Evolutionary conservation across 2,888 invertebrate species (phyloP).

Genomic region (Augiades crinisus): DNA sequence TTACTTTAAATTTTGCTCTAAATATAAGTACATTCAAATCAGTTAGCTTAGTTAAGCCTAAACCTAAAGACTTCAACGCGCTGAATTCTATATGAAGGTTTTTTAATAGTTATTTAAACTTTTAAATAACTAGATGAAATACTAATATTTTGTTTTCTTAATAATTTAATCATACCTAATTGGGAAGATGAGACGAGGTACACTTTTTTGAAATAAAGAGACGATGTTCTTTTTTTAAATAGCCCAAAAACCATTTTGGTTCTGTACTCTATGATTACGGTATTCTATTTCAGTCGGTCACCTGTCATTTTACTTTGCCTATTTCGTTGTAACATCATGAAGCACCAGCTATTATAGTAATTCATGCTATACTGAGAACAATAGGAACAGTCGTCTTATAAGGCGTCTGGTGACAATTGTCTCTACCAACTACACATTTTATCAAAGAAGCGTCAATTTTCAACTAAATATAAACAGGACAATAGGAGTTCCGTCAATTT

Average conservation of each 20-base stretch:
- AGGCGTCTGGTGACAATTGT: conserved; percentile 22
- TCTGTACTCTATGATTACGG: background rate
- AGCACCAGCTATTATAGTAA: conserved; percentile 21
- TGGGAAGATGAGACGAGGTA: too few relatives aligned
- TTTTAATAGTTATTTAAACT: too few relatives aligned
- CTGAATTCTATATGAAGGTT: background rate
- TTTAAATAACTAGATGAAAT: too few relatives aligned
- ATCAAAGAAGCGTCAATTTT: conserved; percentile 27
- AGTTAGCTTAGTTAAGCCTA: too few relatives aligned
- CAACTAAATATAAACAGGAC: conserved; percentile 21
- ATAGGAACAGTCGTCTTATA: conserved; percentile 19
- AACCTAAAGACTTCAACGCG: background rate
- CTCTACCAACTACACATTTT: conserved; percentile 22
- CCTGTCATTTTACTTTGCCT: conserved; percentile 25
- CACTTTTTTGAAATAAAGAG: too few relatives aligned
- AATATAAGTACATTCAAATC: background rate
- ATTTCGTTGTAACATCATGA: conserved; percentile 25
- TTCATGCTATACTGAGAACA: conserved; percentile 25
- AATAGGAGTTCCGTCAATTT: conserved; percentile 26
- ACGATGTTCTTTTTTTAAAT: too few relatives aligned
- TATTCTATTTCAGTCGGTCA: conserved; percentile 26
- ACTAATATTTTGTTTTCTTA: too few relatives aligned
- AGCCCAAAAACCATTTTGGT: background rate
- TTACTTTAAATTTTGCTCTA: too few relatives aligned
- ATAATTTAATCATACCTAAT: too few relatives aligned